Conservation (phyloP, 1,140 invertebrate genomes). For the Calephelis nemesis region DNA sequence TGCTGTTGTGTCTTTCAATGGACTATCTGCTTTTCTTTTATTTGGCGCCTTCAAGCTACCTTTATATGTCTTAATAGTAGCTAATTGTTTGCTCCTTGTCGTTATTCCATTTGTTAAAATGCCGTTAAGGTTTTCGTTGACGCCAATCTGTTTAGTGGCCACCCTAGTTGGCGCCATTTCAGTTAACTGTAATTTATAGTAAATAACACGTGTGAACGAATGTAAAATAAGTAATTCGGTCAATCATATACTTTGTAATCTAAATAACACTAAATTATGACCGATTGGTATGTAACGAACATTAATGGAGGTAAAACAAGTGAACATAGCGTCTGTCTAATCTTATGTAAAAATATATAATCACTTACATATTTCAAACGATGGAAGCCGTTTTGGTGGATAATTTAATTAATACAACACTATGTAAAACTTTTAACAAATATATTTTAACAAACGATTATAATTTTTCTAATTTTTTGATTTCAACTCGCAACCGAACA, state of each 20-base stretch:
- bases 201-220: conserved; percentile 49
- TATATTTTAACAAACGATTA: conserved; percentile 2
- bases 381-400: conserved; percentile 51
- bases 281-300: conserved; percentile 54
- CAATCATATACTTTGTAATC: conserved; percentile 15
- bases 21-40: conserved; percentile 81
- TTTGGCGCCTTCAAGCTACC: conserved; percentile 61
- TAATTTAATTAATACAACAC: conserved; percentile 3
- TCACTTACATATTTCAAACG: conserved; percentile 57
- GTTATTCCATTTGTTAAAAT: conserved; percentile 62
- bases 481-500: conserved; percentile 64
- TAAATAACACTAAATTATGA: conserved; percentile 39
- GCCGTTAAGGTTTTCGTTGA: conserved; percentile 70
- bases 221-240: neutral
- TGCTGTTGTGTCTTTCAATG: conserved; percentile 76
- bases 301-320: conserved; percentile 76
- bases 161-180: conserved; percentile 81
- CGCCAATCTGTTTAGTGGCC: conserved; percentile 71
- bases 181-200: conserved; percentile 44
- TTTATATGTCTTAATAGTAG: conserved; percentile 67
- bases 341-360: conserved; percentile 36
- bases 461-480: conserved; percentile 43
- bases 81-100: conserved; percentile 71
- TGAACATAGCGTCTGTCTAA: conserved; percentile 58
- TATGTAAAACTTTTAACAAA: conserved; percentile 1